These are phyloP conservation scores for Furcifer pardalis DNA, from an alignment of 2,797 vertebrate species.

Conservation along the genomic window DNA sequence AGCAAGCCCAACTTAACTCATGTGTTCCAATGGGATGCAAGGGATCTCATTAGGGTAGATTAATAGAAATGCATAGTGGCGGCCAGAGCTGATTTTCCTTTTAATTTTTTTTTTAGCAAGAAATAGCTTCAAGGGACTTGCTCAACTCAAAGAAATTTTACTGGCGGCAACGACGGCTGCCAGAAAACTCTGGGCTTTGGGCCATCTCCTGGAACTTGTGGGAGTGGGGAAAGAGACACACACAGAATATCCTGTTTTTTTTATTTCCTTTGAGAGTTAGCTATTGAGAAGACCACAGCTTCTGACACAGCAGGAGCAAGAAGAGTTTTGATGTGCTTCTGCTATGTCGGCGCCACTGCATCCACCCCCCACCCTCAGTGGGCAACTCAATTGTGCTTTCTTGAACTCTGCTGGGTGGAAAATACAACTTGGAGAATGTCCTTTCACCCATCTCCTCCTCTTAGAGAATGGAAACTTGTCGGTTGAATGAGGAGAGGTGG, in stretches of 20 bases:
- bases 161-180: not conserved
- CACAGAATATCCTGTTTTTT: not conserved
- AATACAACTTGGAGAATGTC: too few species aligned
- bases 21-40: not conserved
- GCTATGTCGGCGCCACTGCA: too few species aligned
- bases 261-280: not conserved
- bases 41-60: not conserved
- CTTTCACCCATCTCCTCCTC: not conserved
- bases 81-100: not conserved
- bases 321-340: conserved; percentile 15
- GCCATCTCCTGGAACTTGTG: conserved; percentile 18
- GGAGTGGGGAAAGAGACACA: not conserved
- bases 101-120: not conserved
- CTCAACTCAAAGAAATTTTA: not conserved
- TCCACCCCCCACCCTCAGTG: too few species aligned
- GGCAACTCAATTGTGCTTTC: not conserved
- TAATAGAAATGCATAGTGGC: not conserved
- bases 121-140: conserved; percentile 10
- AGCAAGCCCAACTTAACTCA: not conserved
- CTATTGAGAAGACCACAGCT: not conserved
- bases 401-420: not conserved
- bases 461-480: too few species aligned
- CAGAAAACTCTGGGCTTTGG: not conserved
- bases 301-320: conserved; percentile 1
- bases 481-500: too few species aligned